Conservation (phyloP, 1,140 invertebrate genomes). For the Branchinecta lindahli region DNA sequence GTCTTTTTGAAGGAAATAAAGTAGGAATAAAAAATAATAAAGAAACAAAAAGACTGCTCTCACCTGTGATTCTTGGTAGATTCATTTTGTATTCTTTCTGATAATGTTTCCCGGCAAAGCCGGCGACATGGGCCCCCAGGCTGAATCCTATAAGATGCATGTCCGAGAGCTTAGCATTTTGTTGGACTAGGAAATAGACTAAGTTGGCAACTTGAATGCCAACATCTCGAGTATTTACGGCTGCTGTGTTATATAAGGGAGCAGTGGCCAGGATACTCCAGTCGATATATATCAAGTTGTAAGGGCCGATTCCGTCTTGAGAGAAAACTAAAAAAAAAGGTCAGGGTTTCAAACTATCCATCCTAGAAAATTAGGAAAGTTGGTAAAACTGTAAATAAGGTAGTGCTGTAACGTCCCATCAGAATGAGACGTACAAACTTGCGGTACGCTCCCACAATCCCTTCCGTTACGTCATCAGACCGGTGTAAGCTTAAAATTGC, state of each 20-base stretch:
- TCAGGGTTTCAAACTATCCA: no score
- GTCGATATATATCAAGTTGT: slow-evolving; percentile 21
- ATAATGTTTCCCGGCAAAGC: slow-evolving; percentile 15
- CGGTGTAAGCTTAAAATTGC: no score
- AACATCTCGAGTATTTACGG: slow-evolving; percentile 17
- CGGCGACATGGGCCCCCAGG: slow-evolving; percentile 21
- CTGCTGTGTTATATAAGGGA: slow-evolving; percentile 19
- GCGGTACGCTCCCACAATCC: no score
- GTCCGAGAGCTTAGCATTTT: slow-evolving; percentile 15
- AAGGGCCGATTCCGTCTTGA: slow-evolving; percentile 17
- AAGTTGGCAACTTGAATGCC: slow-evolving; percentile 15
- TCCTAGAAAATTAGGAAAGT: no score
- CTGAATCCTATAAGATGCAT: slow-evolving; percentile 21
- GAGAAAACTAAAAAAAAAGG: neutral
- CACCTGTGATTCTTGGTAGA: slow-evolving; percentile 20
- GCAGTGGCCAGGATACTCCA: slow-evolving; percentile 18
- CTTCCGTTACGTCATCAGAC: no score
- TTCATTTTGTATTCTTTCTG: neutral
- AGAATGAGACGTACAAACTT: no score
- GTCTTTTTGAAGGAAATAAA: no score
- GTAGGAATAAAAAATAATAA: no score
- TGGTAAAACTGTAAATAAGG: no score
- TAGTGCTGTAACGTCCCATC: no score
- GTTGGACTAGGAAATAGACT: slow-evolving; percentile 19
- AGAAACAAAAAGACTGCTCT: neutral